Base-by-base conservation (phyloP, 1,140 invertebrate genomes). In the Mesaphorura yosii region DNA sequence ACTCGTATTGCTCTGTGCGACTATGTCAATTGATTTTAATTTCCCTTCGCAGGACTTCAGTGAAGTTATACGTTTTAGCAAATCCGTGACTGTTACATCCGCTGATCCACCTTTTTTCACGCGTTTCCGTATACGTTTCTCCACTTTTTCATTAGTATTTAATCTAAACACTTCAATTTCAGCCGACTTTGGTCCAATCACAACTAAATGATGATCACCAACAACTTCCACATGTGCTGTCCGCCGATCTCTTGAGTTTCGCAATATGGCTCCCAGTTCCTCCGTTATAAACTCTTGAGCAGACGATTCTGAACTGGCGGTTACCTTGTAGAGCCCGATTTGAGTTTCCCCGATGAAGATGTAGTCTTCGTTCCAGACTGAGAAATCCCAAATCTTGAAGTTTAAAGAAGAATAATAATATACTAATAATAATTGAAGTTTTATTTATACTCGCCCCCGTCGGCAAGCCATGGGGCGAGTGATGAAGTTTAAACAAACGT, bases 151-250 rank as follows among this genome's bases (percentile, higher is more conserved):
- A 15, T 86, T 76, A 1, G 77, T 70, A 60, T 82, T 78, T 55
- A 98, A 79, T 42, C 78, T 72, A 68, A 92, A 97, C 28, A 91
- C 67, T 71, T 97, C 93, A 12, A 96, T 69, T 10, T 55, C 37
- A 15, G 44, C 31, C 1, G 56, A 58, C 31, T 52, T 52, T 20
- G 37, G 25, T 42, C 58, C 59, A 25, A 28, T n/a, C 6, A 22
- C 20, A 37, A 59, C 23, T 3, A 60, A 15, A 19, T 55, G 46
- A 3, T 39, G 28, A 28, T 51, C 31, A 6, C 57, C 46, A 2
- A 57, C 53, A 38, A 59, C 39, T 27, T 41, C 23, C 4, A 59
- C 2, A 14, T 19, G 17, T 12, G 34, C 14, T 14, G 29, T 23
- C 12, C 45, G 27, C 25, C 60, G 45, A 22, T 59, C 60, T 37